Conservation (phyloP, 2,113 vertebrate genomes). For the Numida meleagris region DNA sequence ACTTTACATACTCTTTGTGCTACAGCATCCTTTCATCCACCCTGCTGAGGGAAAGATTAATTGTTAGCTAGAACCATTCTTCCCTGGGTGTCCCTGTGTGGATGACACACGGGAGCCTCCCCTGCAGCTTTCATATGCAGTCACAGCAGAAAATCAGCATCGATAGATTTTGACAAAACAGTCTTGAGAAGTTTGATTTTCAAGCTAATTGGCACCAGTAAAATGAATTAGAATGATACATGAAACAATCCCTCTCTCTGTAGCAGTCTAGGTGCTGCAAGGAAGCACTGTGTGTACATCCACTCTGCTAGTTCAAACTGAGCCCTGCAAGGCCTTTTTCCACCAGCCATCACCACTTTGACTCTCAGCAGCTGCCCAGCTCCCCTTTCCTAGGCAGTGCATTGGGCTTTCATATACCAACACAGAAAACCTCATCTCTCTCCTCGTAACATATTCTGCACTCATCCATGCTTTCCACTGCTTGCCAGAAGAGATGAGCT, state of each 20-base stretch:
- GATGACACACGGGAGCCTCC: not conserved
- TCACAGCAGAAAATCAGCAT: not conserved
- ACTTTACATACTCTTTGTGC: not conserved
- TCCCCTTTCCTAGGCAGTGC: not conserved
- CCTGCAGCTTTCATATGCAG: not conserved
- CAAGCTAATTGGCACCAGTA: not conserved
- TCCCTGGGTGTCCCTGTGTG: rapidly evolving
- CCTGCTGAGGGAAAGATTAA: not conserved
- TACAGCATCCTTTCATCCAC: not conserved
- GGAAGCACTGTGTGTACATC: not conserved
- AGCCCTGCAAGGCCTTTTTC: not conserved
- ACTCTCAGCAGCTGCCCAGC: not conserved
- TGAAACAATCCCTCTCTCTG: not conserved
- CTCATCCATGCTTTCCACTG: not conserved
- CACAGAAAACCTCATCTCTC: not conserved
- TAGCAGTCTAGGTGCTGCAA: not conserved
- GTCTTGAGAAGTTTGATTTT: not conserved
- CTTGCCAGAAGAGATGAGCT: not conserved
- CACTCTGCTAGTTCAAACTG: not conserved
- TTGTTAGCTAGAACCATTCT: not conserved
- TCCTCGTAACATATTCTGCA: not conserved
- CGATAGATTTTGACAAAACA: not conserved
- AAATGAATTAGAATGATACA: not conserved
- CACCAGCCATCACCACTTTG: not conserved
- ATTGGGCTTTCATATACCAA: not conserved